phyloP scores from a whole-genome alignment of 2,113 vertebrate genomes.

The Tringa solitaria region DNA sequence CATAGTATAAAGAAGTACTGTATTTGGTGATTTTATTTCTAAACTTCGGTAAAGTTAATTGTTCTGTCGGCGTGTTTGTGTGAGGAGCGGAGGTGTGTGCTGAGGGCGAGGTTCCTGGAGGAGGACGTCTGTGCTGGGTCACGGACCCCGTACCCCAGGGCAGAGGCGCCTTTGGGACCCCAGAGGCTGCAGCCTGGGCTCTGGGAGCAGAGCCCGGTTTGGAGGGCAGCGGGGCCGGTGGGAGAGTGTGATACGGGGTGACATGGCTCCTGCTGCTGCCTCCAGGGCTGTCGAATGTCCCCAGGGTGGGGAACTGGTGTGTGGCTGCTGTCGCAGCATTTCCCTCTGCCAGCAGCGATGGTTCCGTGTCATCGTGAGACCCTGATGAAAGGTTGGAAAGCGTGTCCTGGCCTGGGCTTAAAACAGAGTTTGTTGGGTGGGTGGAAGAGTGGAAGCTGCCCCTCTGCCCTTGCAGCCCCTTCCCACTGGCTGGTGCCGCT shows the following conservation, averaged over 20 bases:
- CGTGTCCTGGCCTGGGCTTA: background rate
- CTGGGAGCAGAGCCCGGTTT: fast-evolving
- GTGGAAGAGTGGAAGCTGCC: background rate
- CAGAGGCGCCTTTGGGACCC: background rate
- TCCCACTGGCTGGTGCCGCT: background rate
- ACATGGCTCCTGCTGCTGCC: background rate
- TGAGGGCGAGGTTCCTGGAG: background rate
- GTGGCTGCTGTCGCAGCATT: background rate
- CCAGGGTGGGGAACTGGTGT: too few species aligned
- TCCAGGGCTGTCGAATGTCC: too few species aligned
- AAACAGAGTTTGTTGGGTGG: too few species aligned
- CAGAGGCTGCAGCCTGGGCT: background rate
- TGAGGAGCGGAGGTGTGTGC: background rate
- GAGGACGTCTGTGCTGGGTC: background rate
- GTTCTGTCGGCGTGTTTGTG: fast-evolving
- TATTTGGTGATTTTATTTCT: background rate
- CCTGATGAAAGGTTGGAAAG: background rate
- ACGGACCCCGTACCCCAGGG: fast-evolving
- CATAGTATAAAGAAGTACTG: background rate
- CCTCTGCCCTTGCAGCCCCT: background rate
- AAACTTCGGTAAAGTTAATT: background rate
- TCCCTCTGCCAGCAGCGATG: background rate
- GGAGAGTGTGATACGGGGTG: background rate
- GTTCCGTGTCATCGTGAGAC: background rate
- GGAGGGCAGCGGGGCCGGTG: background rate